Evolutionary conservation across 2,888 invertebrate genomes (phyloP).

Genomic region (Mesorhabditis spiculigera): DNA sequence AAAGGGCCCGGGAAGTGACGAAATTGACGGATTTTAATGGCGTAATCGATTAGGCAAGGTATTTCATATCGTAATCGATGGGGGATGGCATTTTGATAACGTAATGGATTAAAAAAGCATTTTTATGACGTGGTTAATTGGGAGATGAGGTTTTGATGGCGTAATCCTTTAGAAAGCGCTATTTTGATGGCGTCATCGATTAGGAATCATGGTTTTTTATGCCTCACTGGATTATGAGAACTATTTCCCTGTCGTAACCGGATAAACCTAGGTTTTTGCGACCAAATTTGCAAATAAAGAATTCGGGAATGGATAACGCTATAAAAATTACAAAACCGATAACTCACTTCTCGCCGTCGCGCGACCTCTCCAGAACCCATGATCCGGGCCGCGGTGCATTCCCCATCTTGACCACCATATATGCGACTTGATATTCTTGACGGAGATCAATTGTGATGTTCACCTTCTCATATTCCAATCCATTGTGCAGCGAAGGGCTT

Average conservation of each 20-base stretch:
- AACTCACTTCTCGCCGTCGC: slow-evolving; percentile 69
- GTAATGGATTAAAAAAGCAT: too few relatives aligned
- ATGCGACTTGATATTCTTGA: slow-evolving; percentile 90
- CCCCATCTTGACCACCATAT: slow-evolving; percentile 86
- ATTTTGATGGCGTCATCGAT: too few relatives aligned
- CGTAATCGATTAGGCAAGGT: not conserved
- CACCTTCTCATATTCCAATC: slow-evolving; percentile 79
- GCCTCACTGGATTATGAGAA: too few relatives aligned
- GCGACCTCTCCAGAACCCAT: slow-evolving; percentile 54
- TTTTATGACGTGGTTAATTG: too few relatives aligned
- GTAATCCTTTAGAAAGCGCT: too few relatives aligned
- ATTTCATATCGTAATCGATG: not conserved
- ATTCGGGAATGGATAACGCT: not conserved
- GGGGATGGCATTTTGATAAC: too few relatives aligned
- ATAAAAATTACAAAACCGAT: not conserved
- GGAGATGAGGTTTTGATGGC: too few relatives aligned
- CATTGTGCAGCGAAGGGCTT: slow-evolving; percentile 81
- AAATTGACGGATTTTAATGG: too few relatives aligned
- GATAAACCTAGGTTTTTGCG: too few relatives aligned
- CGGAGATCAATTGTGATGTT: slow-evolving; percentile 83
- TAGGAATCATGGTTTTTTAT: too few relatives aligned
- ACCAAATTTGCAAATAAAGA: not conserved
- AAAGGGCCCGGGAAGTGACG: not conserved
- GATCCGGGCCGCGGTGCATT: slow-evolving; percentile 83
- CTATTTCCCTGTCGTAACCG: too few relatives aligned